A percentile compares a stretch with the other conserved stretches of the same genome.
phyloP scores from a whole-genome alignment of 92 coral and sea anemone genomes.

The Umimayanthus kanabou region DNA sequence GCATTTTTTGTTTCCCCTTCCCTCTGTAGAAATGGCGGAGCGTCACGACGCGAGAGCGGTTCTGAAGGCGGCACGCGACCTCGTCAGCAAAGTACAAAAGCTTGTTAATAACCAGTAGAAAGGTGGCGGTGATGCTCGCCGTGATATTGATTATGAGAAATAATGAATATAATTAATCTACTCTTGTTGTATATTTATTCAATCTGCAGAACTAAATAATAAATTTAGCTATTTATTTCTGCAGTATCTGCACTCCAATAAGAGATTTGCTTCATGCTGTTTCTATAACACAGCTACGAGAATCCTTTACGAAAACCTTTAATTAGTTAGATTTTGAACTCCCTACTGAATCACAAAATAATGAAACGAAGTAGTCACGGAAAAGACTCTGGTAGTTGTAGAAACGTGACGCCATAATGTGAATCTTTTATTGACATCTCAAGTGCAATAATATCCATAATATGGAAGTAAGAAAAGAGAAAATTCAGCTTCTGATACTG shows the following conservation, averaged over 20 bases:
- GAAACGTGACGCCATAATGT: neutral
- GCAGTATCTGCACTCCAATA: neutral
- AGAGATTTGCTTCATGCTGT: neutral
- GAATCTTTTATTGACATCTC: neutral
- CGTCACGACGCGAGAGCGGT: conserved; percentile 90
- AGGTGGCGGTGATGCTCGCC: neutral
- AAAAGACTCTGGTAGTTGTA: neutral
- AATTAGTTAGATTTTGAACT: too few relatives aligned
- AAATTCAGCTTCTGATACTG: too few relatives aligned
- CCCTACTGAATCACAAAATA: neutral
- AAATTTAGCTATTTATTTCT: neutral
- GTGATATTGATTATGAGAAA: neutral
- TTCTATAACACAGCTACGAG: neutral
- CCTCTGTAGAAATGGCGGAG: conserved; percentile 92
- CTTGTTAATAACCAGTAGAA: conserved; percentile 84
- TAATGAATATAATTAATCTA: conserved; percentile 11
- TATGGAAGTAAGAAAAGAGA: neutral
- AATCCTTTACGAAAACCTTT: neutral
- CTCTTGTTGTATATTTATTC: neutral
- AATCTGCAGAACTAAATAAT: neutral
- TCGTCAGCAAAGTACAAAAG: conserved; percentile 81
- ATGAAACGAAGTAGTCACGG: neutral
- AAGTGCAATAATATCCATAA: neutral
- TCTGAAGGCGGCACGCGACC: conserved; percentile 76
- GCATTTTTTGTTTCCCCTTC: neutral